Percentiles rank a stretch among this genome's conserved stretches.
Conservation (phyloP, 2,797 vertebrate species). For the Sebastes nivosus region DNA sequence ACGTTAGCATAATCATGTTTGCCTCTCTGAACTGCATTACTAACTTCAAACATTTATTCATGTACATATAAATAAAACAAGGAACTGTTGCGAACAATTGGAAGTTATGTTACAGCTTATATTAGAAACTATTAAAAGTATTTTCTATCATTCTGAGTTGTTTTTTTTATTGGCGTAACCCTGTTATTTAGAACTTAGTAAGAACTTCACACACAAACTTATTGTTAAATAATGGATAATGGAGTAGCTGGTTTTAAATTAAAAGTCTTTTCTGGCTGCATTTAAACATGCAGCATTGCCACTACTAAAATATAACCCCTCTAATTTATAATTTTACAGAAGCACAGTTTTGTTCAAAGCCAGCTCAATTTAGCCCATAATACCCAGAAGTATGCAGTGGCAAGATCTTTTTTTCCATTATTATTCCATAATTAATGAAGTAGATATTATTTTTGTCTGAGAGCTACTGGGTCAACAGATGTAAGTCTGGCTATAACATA, state of each 20-base stretch:
- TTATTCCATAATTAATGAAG: neutral
- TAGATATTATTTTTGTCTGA: neutral
- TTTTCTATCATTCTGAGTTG: neutral
- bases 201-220: neutral
- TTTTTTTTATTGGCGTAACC: neutral
- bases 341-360: neutral
- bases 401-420: neutral
- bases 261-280: neutral
- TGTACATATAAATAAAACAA: neutral
- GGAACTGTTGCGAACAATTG: neutral
- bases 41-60: neutral
- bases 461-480: neutral
- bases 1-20: neutral
- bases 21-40: neutral
- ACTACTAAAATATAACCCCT: neutral
- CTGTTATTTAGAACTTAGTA: neutral
- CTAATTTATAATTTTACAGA: neutral
- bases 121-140: no score
- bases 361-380: neutral
- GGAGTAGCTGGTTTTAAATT: neutral
- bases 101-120: neutral
- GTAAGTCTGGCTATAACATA: neutral
- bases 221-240: neutral
- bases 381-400: neutral
- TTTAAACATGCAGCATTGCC: neutral